Evolutionary conservation across 2,113 vertebrate species (phyloP).

Genomic region (Climacteris rufus): DNA sequence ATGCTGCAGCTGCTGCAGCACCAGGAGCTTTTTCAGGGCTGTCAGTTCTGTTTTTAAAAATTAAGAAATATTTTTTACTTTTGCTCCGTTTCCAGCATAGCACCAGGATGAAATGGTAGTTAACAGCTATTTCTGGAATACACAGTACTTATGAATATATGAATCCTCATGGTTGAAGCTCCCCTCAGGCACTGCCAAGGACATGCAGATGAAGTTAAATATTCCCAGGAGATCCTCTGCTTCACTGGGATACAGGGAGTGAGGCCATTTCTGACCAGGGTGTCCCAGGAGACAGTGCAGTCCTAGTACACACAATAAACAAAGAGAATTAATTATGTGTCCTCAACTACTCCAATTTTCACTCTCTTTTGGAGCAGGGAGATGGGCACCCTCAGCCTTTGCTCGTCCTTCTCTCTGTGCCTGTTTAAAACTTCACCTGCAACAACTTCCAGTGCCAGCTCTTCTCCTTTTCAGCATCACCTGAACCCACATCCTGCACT

Average conservation of each 20-base stretch:
- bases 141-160: not conserved
- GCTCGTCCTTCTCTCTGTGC: not conserved
- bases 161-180: not conserved
- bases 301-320: not conserved
- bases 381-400: not conserved
- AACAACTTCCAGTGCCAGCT: not conserved
- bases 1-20: not conserved
- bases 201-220: not conserved
- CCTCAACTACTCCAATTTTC: not conserved
- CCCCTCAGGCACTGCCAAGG: conserved; percentile 9
- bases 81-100: not conserved
- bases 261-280: not conserved
- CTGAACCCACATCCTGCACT: not conserved
- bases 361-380: not conserved
- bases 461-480: not conserved
- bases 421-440: not conserved
- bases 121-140: conserved; percentile 8
- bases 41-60: not conserved
- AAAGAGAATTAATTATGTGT: not conserved
- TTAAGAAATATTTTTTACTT: not conserved
- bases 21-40: not conserved
- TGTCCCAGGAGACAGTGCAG: not conserved
- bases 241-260: not conserved
- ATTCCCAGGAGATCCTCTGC: not conserved
- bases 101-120: not conserved